Evolutionary conservation across 2,113 vertebrate species (phyloP).

Genomic region (Onychorhynchus coronatus): DNA sequence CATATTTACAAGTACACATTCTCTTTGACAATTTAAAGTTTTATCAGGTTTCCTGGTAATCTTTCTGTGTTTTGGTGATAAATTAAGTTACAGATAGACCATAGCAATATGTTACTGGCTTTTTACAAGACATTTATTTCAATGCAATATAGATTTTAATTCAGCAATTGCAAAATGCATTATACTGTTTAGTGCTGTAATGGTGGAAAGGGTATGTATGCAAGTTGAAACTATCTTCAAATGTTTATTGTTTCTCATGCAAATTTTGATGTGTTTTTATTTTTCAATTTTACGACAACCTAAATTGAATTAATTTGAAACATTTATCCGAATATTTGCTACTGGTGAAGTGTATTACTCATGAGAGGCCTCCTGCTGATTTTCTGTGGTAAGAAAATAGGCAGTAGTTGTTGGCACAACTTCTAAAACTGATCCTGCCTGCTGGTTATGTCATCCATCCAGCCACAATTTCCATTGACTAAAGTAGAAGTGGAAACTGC

Average conservation of each 20-base stretch:
- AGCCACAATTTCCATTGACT: not conserved
- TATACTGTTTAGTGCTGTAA: not conserved
- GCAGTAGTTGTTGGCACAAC: not conserved
- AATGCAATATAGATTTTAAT: not conserved
- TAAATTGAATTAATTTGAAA: not conserved
- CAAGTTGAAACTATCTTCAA: not conserved
- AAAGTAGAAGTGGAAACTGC: not conserved
- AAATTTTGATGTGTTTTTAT: not conserved
- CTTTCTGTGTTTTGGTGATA: not conserved
- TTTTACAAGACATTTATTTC: not conserved
- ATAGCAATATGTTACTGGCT: not conserved
- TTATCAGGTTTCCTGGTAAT: not conserved
- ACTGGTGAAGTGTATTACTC: not conserved
- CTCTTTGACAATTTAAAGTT: not conserved
- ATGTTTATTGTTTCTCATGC: not conserved
- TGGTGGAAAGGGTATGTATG: not conserved
- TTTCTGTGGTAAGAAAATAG: not conserved
- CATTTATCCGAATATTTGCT: not conserved
- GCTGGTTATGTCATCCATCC: not conserved
- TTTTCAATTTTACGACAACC: not conserved
- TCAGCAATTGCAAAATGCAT: not conserved
- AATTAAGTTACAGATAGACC: constrained; percentile 8
- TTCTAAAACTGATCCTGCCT: not conserved
- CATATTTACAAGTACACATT: not conserved
- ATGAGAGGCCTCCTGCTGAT: not conserved